phyloP scores from a whole-genome alignment of 2,797 vertebrate species.

The Megaceryle alcyon region DNA sequence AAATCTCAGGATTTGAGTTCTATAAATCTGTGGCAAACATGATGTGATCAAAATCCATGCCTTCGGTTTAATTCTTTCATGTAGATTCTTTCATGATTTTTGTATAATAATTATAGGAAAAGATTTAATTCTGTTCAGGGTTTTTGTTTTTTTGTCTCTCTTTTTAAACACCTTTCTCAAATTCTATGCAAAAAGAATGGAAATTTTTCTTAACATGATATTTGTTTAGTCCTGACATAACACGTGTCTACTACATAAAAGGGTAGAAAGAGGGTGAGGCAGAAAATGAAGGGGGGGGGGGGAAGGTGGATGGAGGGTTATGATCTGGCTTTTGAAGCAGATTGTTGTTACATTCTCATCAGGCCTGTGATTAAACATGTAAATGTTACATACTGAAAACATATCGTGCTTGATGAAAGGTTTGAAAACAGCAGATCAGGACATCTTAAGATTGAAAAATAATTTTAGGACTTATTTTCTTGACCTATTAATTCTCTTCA shows the following conservation, averaged over 20 bases:
- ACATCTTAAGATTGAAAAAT: neutral
- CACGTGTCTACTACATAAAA: neutral
- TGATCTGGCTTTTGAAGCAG: neutral
- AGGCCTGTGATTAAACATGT: neutral
- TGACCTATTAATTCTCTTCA: neutral
- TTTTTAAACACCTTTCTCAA: neutral
- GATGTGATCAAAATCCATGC: constrained; percentile 16
- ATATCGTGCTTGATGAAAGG: neutral
- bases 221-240: neutral
- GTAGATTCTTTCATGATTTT: neutral
- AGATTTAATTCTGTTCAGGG: neutral
- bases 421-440: neutral
- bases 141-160: neutral
- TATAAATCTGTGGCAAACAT: neutral
- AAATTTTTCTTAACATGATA: neutral
- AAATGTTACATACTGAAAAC: neutral
- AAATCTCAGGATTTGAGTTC: constrained; percentile 53
- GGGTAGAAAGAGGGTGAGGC: neutral
- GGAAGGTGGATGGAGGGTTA: neutral
- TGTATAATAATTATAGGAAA: neutral
- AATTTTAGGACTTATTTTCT: neutral
- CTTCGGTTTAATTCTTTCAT: neutral
- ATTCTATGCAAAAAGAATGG: neutral
- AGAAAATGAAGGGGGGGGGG: too few relatives aligned
- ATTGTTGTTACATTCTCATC: neutral